Evolutionary conservation across 2,888 invertebrate species (phyloP), one percentile per base, ranked within the genome.

Genomic region (Erpobdella octoculata): DNA sequence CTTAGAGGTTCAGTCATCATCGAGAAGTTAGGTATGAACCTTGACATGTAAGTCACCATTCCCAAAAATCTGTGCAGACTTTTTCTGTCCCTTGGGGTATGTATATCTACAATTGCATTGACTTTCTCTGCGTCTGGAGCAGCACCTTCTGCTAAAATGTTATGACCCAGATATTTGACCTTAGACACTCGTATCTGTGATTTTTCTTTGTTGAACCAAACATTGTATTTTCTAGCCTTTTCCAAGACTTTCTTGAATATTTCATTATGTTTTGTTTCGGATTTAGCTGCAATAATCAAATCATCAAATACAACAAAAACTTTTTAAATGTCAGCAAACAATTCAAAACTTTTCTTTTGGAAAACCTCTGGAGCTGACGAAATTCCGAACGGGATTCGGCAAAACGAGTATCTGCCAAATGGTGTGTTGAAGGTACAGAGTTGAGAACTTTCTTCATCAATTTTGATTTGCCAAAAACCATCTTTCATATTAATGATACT

Each of bases 21-120:
- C 64, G 77, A 76, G 6, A 76, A 58, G 46, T 77, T 73, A 9
- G 76, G 75, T 36, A 78, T 73, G 70, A 75, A 77, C 64, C 73
- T 75, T 12, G 73, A 59, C 15, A 77, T 66, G 67, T 73, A 77
- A 53, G 74, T 75, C 5, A 77, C 73, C 8, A 77, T n/a, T 35
- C 76, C 76, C 31, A 38, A 31, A 8, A 71, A 64, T 33, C 35
- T 21, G 0, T 33, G 1, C 1, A 33, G 64, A 33, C 35, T 35
- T n/a, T 58, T 76, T 72, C 62, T 76, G 62, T 76, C 75, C 41
- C 33, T 31, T 38, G 77, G 76, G 31, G 58, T 70, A n/a, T 75
- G 74, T 77, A 77, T 77, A 5, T 75, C 70, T 0, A 28, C 38
- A 28, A 77, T 78, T 8, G 76, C 76, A 28, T 74, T 48, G 3